Evolutionary conservation across 2,888 invertebrate species (phyloP).

Genomic region (Phengaris alcon): DNA sequence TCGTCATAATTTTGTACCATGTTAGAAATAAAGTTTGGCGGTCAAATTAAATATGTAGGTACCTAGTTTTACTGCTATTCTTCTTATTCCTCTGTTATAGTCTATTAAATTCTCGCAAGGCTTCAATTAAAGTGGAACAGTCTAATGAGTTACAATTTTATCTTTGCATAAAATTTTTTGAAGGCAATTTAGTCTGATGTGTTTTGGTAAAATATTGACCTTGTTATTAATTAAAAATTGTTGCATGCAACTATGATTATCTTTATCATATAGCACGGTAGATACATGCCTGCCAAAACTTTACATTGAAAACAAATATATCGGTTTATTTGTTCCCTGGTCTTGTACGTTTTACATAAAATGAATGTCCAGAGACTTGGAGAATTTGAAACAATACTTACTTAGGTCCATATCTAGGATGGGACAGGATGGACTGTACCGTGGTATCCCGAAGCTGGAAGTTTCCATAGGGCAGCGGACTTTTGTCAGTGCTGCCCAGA

Average conservation of each 20-base stretch:
- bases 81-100: no score
- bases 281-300: not conserved
- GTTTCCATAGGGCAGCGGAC: constrained; percentile 95
- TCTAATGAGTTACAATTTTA: not conserved
- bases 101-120: not conserved
- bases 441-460: constrained; percentile 95
- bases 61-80: no score
- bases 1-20: not conserved
- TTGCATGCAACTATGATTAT: not conserved
- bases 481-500: constrained; percentile 94
- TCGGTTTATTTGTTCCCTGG: no score
- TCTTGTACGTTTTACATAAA: no score
- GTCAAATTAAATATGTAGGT: no score
- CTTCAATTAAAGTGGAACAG: not conserved
- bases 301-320: no score
- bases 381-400: constrained; percentile 62
- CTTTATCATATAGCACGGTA: not conserved
- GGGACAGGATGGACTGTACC: constrained; percentile 92
- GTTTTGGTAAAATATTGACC: constrained; percentile 1
- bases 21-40: no score
- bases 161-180: not conserved
- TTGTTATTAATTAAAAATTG: not conserved
- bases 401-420: constrained; percentile 94
- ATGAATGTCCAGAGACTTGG: no score
- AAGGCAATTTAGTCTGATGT: not conserved